Base-by-base conservation (phyloP, 2,888 invertebrate genomes). In the Dynastes hyllus region DNA sequence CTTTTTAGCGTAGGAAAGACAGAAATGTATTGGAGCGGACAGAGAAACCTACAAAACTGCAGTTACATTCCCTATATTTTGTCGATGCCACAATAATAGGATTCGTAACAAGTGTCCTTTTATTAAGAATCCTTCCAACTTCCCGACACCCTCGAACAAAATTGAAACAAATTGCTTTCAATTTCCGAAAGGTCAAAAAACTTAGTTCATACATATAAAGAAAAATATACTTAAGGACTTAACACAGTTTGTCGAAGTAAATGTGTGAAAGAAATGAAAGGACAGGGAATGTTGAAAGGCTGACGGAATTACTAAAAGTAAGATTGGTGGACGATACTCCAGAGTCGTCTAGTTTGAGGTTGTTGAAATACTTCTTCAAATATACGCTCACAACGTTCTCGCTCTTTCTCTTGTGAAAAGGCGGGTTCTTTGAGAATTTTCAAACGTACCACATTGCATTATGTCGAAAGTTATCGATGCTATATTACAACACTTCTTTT, bases 231-330 rank as follows among this genome's bases (percentile, higher is more conserved):
- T 75, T 78, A 78, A 78, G 71, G 73, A 65, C 75, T 78, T 78
- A 78, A 78, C 75, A 66, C 51, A 73, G 65, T 78, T 66, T 37
- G 55, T 16, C 32, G 63, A 66, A 77, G 80, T 76, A 80, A 78
- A 82, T 79, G 83, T 81, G 82, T 80, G 82, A 81, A 82, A 83
- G 78, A 81, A 83, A 82, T 82, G 81, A 82, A 82, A 81, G 81
- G 80, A 80, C 81, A 82, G 80, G 82, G 80, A 82, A 81, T 79
- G 83, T 78, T 83, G 84, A 83, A 83, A 83, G 83, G 81, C 82
- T 80, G 82, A 81, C 81, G 81, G 83, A 84, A 84, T 84, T 84
- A 84, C 82, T 83, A 82, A 82, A 82, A 83, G 84, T 81, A 83
- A 82, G 82, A 83, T 83, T 83, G 83, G 83, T 80, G 82, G 83